phyloP scores from a whole-genome alignment of 2,888 invertebrate species.

The Julus scanicus region DNA sequence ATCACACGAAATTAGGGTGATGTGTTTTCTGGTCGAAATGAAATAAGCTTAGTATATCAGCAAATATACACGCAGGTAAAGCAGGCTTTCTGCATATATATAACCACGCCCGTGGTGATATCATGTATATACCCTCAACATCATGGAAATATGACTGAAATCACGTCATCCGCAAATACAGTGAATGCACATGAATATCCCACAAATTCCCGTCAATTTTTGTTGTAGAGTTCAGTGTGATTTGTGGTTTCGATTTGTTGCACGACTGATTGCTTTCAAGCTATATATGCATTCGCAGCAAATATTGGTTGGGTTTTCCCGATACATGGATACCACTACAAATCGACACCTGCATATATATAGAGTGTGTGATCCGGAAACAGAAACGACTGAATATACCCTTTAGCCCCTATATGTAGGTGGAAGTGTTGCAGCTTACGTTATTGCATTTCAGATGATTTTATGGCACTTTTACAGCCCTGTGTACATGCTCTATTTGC shows the following conservation, averaged over 20 bases:
- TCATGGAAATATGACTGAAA: no score
- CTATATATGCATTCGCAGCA: neutral
- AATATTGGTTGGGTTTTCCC: neutral
- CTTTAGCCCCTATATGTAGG: neutral
- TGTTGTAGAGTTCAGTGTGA: neutral
- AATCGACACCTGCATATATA: neutral
- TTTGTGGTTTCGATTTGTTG: neutral
- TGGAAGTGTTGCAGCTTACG: neutral
- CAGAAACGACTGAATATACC: neutral
- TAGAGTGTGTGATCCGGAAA: constrained; percentile 13
- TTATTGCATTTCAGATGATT: constrained; percentile 8
- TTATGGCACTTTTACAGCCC: neutral
- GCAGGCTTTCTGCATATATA: no score
- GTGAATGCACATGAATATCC: no score
- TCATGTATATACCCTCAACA: no score
- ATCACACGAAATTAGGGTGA: neutral
- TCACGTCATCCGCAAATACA: no score
- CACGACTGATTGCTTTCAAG: neutral
- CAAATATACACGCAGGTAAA: neutral
- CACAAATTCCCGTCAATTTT: neutral
- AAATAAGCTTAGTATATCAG: no score
- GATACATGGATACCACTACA: neutral
- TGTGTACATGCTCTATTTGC: neutral
- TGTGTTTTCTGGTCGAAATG: neutral
- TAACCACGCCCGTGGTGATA: no score